Evolutionary conservation across 2,888 invertebrate genomes (phyloP), one percentile per base, ranked within the genome.

Genomic region (Choreutis nemorana): DNA sequence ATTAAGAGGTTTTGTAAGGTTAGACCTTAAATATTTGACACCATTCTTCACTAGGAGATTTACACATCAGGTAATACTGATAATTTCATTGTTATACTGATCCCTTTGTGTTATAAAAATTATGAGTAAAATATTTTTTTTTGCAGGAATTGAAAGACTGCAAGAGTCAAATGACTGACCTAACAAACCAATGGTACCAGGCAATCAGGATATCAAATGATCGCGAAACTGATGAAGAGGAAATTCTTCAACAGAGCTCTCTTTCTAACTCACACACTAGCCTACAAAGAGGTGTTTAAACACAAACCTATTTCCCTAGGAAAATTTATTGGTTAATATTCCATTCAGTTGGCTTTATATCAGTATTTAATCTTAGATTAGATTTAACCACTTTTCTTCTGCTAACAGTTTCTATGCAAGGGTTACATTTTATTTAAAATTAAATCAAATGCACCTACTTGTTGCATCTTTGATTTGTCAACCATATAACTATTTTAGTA

Each of bases 111-210:
- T 18, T 8, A 6, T 18, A 8, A 18, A 6, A 18, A 6, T 18
- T 8, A 18, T 18, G 4, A 6, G 4, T 18, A 18, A 18, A 18
- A 10, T 28, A 9, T 12, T 15, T 14, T 29, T n/a, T 36, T 47
- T 43, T 44, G n/a, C 73, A 93, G 88, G 97, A 97, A 75, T 72
- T 97, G 39, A 91, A 93, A 57, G 97, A 97, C 65, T 97, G 97
- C 56, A 94, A 94, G 65, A 93, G 91, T 43, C 96, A 97, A 75
- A 96, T 97, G 94, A 92, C 93, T 2, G 94, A 94, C 66, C 78
- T 97, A 41, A 96, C 97, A 1, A 94, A 96, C 59, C 92, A 97
- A 60, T 97, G 97, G 97, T 97, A 96, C 71, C 93, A 97, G 61
- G 96, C 96, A 0, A 95, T 97, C 43, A 83, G 94, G 35, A 90